phyloP scores from a whole-genome alignment of 2,113 vertebrate species.

The Paratilapia polleni region DNA sequence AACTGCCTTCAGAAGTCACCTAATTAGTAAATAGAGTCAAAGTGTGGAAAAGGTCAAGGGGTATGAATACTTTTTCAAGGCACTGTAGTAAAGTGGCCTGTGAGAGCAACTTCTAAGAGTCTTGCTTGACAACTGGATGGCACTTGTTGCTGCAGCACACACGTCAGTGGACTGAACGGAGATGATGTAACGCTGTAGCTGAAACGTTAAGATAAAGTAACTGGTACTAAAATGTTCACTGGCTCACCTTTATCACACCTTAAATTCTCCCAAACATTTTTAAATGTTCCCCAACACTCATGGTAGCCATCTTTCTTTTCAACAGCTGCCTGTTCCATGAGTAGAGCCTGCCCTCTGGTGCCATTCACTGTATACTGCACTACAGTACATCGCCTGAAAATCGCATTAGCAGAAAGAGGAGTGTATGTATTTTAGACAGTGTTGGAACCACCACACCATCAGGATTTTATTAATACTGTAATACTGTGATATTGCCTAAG shows the following conservation, averaged over 20 bases:
- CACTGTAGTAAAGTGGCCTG: not conserved
- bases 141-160: not conserved
- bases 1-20: no score
- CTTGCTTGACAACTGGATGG: accelerated
- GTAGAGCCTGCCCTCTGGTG: no score
- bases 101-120: not conserved
- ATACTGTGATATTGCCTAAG: no score
- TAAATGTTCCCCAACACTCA: no score
- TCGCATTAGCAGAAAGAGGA: not conserved
- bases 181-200: not conserved
- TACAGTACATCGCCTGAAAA: not conserved
- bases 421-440: not conserved
- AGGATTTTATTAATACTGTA: not conserved
- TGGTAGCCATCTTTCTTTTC: no score
- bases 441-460: not conserved
- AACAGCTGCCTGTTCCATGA: no score
- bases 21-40: no score
- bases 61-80: no score
- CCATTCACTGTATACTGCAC: no score
- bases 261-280: not conserved
- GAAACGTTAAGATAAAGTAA: not conserved
- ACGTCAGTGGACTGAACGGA: not conserved
- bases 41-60: no score
- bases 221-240: not conserved
- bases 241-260: not conserved